Percentiles rank a stretch among this genome's conserved stretches.
Conservation (phyloP, 2,113 vertebrate species). For the Telmatochromis sp. region DNA sequence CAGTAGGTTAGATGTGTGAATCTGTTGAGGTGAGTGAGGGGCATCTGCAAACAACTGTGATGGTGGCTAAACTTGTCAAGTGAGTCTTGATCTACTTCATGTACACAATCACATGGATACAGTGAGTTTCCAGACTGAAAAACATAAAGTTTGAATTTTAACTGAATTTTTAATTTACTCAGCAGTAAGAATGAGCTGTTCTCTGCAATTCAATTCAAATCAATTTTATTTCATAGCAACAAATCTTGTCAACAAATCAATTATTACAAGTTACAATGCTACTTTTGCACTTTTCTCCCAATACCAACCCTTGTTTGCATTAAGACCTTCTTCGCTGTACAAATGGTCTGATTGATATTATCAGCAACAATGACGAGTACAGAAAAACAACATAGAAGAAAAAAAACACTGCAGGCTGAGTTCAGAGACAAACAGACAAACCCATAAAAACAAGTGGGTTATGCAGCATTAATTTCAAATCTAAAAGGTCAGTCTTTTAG, state of each 20-base stretch:
- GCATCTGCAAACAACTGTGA: background rate
- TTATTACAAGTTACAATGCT: background rate
- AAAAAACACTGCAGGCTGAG: background rate
- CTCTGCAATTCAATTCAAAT: too few relatives aligned
- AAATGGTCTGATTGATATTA: background rate
- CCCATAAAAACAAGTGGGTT: background rate
- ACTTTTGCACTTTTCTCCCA: background rate
- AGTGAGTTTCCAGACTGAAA: background rate
- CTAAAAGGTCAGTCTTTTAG: background rate
- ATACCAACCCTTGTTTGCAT: background rate
- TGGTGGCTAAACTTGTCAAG: background rate
- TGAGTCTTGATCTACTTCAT: background rate
- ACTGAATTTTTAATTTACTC: background rate
- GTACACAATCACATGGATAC: background rate
- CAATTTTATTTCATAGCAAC: too few relatives aligned
- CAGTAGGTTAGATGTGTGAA: background rate
- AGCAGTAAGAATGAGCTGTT: too few relatives aligned
- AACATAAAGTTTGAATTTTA: background rate
- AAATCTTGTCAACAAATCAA: background rate
- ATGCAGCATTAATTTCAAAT: background rate
- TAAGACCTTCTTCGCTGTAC: background rate
- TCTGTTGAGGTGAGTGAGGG: background rate
- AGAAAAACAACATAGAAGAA: background rate
- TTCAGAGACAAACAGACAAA: background rate
- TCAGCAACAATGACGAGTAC: background rate